Evolutionary conservation across 2,797 vertebrate genomes (phyloP).

Genomic region (Ataeniobius toweri): DNA sequence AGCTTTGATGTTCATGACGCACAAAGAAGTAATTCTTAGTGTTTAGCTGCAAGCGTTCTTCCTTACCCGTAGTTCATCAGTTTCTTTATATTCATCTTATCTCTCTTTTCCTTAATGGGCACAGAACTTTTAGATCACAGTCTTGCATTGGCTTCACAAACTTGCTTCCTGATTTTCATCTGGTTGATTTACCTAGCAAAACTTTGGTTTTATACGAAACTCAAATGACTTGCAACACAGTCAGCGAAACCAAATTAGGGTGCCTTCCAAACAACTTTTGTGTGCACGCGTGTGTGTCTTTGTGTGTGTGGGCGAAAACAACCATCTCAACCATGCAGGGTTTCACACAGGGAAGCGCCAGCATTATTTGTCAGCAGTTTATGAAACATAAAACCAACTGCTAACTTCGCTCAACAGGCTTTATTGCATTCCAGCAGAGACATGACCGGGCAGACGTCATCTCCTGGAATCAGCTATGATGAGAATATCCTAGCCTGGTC

Average conservation of each 20-base stretch:
- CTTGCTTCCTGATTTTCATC: neutral
- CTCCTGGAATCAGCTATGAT: slow-evolving; percentile 49
- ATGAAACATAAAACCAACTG: slow-evolving; percentile 43
- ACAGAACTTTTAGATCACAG: neutral
- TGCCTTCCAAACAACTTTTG: neutral
- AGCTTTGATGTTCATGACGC: slow-evolving; percentile 17
- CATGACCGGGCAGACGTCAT: slow-evolving; percentile 45
- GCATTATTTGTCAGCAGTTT: slow-evolving; percentile 27
- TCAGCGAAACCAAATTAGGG: neutral
- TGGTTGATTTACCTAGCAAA: neutral
- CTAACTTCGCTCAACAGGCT: slow-evolving; percentile 43
- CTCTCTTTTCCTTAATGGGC: neutral
- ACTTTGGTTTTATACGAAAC: neutral
- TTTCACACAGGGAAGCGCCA: neutral
- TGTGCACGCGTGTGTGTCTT: neutral
- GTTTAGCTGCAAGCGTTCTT: neutral
- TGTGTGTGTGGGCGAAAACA: neutral
- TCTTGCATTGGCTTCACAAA: neutral
- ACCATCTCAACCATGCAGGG: neutral
- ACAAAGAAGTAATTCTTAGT: slow-evolving; percentile 12
- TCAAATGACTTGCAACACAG: neutral
- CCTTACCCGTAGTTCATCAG: neutral
- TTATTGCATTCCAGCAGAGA: slow-evolving; percentile 60
- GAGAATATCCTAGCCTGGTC: slow-evolving; percentile 31
- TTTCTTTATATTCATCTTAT: neutral